Evolutionary conservation across 2,797 vertebrate genomes (phyloP).

Genomic region (Halcyon badia): DNA sequence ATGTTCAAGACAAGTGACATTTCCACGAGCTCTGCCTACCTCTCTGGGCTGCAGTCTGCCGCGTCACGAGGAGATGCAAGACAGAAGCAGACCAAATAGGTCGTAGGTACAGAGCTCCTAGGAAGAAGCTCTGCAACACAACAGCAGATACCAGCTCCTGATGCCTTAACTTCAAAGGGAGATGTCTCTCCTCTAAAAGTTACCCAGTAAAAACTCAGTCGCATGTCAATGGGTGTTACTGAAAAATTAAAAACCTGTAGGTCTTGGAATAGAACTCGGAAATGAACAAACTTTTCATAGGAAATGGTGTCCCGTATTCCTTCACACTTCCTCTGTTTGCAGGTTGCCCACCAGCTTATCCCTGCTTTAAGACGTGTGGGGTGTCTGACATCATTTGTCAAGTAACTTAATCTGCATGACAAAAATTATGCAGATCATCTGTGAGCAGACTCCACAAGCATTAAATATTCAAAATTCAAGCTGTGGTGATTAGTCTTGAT

Average conservation of each 20-base stretch:
- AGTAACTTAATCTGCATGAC: conserved; percentile 21
- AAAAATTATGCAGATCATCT: conserved; percentile 46
- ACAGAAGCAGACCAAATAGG: neutral
- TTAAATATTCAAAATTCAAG: conserved; percentile 65
- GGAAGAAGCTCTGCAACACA: fast-evolving
- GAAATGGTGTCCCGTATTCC: neutral
- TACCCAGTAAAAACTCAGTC: neutral
- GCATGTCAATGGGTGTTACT: fast-evolving
- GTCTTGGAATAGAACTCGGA: neutral
- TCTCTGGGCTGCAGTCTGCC: fast-evolving
- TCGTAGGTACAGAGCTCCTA: fast-evolving
- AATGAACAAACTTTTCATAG: neutral
- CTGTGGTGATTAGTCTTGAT: conserved; percentile 61
- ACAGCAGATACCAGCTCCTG: neutral
- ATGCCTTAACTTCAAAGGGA: neutral
- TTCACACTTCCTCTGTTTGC: neutral
- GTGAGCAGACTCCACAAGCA: conserved; percentile 34
- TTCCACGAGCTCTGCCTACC: neutral
- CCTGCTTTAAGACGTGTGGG: neutral
- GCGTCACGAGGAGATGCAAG: neutral
- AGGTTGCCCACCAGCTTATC: neutral
- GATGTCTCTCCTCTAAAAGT: fast-evolving
- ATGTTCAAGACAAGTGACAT: neutral
- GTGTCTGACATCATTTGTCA: neutral
- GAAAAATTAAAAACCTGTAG: neutral